Evolutionary conservation across 2,113 vertebrate species (phyloP), one percentile per base, ranked within the genome.

Genomic region (Etheostoma spectabile): DNA sequence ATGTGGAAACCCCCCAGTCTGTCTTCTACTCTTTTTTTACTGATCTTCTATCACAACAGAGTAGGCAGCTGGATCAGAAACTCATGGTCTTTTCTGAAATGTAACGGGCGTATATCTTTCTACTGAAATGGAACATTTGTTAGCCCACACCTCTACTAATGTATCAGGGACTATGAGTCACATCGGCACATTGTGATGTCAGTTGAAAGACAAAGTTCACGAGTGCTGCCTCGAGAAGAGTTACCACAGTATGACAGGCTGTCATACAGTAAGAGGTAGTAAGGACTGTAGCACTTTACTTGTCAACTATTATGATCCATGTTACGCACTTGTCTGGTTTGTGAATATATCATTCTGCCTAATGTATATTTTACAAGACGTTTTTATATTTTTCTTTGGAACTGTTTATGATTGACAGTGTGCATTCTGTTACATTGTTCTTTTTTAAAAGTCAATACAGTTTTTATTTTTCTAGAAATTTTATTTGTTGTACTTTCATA

Each of bases 11-110:
- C 21, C 24, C 66, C 42, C 10, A 33, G 7, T 8, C 16, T 63
- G 45, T 19, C 8, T 1, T 56, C 33, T 42, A 45, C n/a, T 45
- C 7, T 16, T 11, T 0, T 24, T 19, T 21, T 55, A 1, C 49
- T 75, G 22, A 35, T 79, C 14, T 22, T 21, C 1, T 38, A 24
- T 0, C 46, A 13, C 12, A 12, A 33, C 15, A 2, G 35, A 76
- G 90, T 88, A 79, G 89, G 89, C 75, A 61, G 55, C 13, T 2
- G 81, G 12, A 59, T 74, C 49, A 76, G 80, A 79, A 35, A 15
- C 18, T 1, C 22, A 5, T 16, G 18, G 2, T 70, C 16, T 59
- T 61, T 66, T 60, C n/a, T 78, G 6, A 74, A 77, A 24, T 79
- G 52, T 71, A 65, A 68, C 76, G 51, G 66, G 56, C 6, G 2